These are phyloP conservation scores for Smittia sp. DNA, from an alignment of 2,888 invertebrate genomes.

Conservation along the genomic window DNA sequence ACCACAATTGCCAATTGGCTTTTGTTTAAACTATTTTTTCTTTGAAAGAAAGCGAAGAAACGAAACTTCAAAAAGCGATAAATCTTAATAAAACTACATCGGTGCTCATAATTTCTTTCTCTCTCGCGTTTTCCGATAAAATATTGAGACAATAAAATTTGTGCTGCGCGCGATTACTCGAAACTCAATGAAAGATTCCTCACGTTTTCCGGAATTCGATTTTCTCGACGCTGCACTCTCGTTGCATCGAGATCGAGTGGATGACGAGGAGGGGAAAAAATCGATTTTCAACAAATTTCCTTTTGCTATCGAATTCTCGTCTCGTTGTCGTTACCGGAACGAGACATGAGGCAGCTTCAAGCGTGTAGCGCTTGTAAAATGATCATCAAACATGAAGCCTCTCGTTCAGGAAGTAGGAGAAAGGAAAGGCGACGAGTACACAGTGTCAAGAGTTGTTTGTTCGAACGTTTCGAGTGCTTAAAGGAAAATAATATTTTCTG, in stretches of 20 bases:
- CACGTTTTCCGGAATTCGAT: not conserved
- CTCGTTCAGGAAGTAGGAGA: slow-evolving; percentile 3
- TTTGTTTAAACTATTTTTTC: not conserved
- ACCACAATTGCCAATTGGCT: slow-evolving; percentile 3
- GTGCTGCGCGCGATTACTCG: not conserved
- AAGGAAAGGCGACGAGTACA: not conserved
- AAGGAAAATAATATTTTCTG: slow-evolving; percentile 4
- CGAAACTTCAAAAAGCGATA: not conserved
- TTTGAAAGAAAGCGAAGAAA: not conserved
- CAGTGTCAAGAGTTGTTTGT: slow-evolving; percentile 26
- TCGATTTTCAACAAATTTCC: not conserved
- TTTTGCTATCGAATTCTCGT: not conserved
- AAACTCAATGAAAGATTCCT: not conserved
- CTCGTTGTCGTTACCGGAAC: slow-evolving; percentile 12
- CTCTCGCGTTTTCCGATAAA: not conserved
- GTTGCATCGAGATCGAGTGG: not conserved
- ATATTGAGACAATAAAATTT: not conserved
- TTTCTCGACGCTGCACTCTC: not conserved
- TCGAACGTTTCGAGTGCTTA: slow-evolving; percentile 14
- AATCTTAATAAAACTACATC: slow-evolving; percentile 23
- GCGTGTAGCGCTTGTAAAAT: slow-evolving; percentile 14
- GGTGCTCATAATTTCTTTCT: not conserved
- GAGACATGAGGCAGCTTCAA: not conserved
- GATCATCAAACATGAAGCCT: slow-evolving; percentile 30
- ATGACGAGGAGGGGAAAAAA: not conserved